Evolutionary conservation across 2,797 vertebrate genomes (phyloP).

Genomic region (Decapterus maruadsi): DNA sequence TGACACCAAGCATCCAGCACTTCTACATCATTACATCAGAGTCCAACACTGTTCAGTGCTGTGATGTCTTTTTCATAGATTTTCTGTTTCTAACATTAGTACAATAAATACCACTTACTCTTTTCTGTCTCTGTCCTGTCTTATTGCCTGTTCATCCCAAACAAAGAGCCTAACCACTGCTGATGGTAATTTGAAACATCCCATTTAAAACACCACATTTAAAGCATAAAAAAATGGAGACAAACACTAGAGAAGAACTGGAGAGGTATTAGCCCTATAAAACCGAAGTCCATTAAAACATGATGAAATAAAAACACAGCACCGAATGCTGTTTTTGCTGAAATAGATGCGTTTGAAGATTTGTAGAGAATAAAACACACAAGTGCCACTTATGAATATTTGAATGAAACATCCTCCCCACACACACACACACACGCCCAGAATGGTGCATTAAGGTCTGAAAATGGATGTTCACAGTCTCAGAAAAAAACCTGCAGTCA

Average conservation of each 20-base stretch:
- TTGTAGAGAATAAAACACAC: constrained; percentile 29
- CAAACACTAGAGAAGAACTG: neutral
- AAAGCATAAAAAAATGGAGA: neutral
- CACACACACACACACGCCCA: too few species aligned
- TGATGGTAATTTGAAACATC: neutral
- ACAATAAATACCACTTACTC: neutral
- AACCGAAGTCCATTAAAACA: neutral
- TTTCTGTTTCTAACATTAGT: neutral
- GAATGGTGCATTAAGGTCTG: constrained; percentile 24
- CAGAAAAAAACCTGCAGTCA: constrained; percentile 51
- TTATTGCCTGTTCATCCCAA: neutral
- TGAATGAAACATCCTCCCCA: constrained; percentile 39
- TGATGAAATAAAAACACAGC: neutral
- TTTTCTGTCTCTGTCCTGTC: neutral
- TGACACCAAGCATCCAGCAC: neutral
- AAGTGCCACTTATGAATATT: constrained; percentile 59
- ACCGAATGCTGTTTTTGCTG: neutral
- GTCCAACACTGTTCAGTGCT: neutral
- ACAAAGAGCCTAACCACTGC: neutral
- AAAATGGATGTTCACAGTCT: constrained; percentile 40
- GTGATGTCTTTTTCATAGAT: neutral
- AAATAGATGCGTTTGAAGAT: constrained; percentile 38
- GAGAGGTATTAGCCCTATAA: neutral
- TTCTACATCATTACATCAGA: neutral
- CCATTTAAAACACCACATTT: neutral